Base-by-base conservation (phyloP, 2,888 invertebrate genomes). In the Meta bourneti region DNA sequence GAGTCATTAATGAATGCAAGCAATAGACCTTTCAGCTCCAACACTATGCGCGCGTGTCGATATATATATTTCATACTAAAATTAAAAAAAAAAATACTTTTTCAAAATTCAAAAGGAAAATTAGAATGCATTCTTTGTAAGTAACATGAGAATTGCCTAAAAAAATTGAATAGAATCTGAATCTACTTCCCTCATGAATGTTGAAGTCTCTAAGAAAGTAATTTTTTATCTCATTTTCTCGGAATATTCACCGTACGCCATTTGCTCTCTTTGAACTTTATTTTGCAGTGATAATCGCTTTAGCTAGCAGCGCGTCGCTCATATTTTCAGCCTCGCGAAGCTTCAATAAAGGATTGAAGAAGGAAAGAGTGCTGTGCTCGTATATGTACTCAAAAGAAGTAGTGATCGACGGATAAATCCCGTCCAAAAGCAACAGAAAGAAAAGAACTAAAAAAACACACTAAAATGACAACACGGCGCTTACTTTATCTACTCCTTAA, bases 401-500 rank as follows among this genome's bases (percentile, higher is more conserved):
- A 61, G 61, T 61, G 61, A 61, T 61, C 61, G 61, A 61, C 61
- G 16, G 61, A 61, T 61, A 61, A 61, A 61, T 61, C 61, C 61
- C 5, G 11, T 16, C 11, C 61, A 61, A 61, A 34, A 34, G 34
- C 34, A 34, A 34, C 34, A 4, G 34, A 61, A 61, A 61, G 11
- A 9, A 16, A 61, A 9, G 61, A 7, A 9, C 9, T 61, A 61
- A 61, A 61, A 6, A 79, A 79, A 79, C 48, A 61, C 11, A 8
- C 9, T 7, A 79, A 20, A 79, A 20, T 78, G 61, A 69, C 34
- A 20, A 20, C 20, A 20, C 11, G 34, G 61, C 20, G 61, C 79
- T 61, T 61, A 69, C 34, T 69, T 79, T 79, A 79, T 79, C 61
- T 20, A 79, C 79, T 34, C 61, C 61, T 61, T 61, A 20, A 79